These are phyloP conservation scores for Cosmia pyralina DNA, from an alignment of 2,888 invertebrate species.

Conservation along the genomic window DNA sequence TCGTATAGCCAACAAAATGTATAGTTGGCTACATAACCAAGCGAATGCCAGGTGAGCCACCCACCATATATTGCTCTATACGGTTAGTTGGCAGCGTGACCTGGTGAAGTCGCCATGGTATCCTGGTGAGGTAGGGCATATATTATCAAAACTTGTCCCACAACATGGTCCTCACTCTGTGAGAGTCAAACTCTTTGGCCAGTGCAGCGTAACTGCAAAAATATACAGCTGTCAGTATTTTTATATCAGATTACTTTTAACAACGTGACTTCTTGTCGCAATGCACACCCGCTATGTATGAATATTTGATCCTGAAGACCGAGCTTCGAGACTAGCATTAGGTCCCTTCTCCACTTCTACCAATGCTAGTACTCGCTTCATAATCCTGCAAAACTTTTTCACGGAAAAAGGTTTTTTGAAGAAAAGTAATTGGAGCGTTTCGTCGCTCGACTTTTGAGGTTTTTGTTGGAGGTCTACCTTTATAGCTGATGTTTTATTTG, in stretches of 20 bases:
- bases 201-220: slow-evolving; percentile 3
- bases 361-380: slow-evolving; percentile 4
- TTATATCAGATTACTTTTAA: slow-evolving; percentile 28
- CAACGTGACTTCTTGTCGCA: slow-evolving; percentile 38
- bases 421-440: not conserved
- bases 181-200: not conserved
- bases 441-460: not conserved
- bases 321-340: slow-evolving; percentile 21
- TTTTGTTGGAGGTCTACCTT: not conserved
- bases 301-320: slow-evolving; percentile 54
- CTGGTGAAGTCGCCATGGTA: too few relatives aligned
- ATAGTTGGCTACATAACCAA: too few relatives aligned
- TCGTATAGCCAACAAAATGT: too few relatives aligned
- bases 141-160: not conserved
- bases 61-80: too few relatives aligned
- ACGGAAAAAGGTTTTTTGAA: not conserved
- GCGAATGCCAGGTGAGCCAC: too few relatives aligned
- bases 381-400: not conserved
- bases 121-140: too few relatives aligned
- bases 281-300: slow-evolving; percentile 47
- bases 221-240: slow-evolving; percentile 16
- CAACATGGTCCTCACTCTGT: not conserved
- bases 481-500: slow-evolving; percentile 47
- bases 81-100: too few relatives aligned
- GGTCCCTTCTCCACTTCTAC: not conserved